Conservation (phyloP, 2,888 invertebrate genomes). For the Unio delphinus region DNA sequence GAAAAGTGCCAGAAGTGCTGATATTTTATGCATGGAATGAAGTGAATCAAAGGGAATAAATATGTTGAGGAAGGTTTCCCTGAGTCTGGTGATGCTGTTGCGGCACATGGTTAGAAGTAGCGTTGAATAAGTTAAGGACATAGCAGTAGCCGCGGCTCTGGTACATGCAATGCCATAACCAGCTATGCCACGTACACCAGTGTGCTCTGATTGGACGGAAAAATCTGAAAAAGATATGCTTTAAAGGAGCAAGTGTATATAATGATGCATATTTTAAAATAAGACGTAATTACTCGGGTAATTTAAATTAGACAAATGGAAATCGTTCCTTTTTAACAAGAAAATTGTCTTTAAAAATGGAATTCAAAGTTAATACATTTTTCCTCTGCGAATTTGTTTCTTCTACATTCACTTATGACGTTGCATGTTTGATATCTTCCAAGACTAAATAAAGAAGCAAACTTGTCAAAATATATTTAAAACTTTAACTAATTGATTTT, state of each 20-base stretch:
- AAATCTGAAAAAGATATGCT: constrained; percentile 70
- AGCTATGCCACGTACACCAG: constrained; percentile 75
- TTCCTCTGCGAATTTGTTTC: too few relatives aligned
- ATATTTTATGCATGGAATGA: constrained; percentile 76
- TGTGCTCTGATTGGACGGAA: constrained; percentile 76
- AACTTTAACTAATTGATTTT: neutral
- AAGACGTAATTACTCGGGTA: too few relatives aligned
- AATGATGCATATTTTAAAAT: too few relatives aligned
- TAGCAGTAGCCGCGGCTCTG: constrained; percentile 77
- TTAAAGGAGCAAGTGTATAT: too few relatives aligned
- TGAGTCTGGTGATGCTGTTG: constrained; percentile 75
- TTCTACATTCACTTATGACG: too few relatives aligned
- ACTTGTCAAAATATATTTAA: neutral
- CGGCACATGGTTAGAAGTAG: constrained; percentile 77
- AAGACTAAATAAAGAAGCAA: neutral
- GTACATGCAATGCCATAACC: constrained; percentile 77
- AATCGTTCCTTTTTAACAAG: too few relatives aligned
- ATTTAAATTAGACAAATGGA: too few relatives aligned
- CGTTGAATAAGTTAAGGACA: constrained; percentile 77
- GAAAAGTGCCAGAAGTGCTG: constrained; percentile 75
- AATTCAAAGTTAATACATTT: too few relatives aligned
- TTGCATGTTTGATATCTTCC: too few relatives aligned
- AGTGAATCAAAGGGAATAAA: constrained; percentile 77
- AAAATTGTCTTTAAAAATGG: too few relatives aligned
- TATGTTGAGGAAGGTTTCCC: constrained; percentile 75